These are phyloP conservation scores for Styela clava DNA, from an alignment of 23 tunicate species.

Conservation along the genomic window DNA sequence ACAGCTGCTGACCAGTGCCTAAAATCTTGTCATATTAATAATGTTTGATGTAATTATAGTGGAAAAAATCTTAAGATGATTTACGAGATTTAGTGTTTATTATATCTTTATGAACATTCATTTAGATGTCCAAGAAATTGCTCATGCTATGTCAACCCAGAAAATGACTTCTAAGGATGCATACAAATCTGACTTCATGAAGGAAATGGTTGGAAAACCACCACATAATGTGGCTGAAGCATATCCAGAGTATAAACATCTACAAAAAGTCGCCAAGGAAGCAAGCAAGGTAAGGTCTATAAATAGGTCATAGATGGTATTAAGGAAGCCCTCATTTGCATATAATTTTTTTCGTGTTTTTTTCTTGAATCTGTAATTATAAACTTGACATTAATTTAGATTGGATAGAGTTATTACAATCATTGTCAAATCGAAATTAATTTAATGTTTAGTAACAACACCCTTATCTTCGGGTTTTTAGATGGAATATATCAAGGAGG, in stretches of 20 bases:
- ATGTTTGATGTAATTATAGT: too few species aligned
- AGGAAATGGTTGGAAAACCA: conserved; percentile 30
- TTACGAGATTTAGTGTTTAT: too few species aligned
- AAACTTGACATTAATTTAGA: too few species aligned
- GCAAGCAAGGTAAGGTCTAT: conserved; percentile 36
- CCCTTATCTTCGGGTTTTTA: not conserved
- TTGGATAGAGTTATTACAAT: not conserved
- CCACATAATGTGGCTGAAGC: conserved; percentile 32
- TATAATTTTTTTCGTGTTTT: too few species aligned
- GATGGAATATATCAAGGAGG: conserved; percentile 30
- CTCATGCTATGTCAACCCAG: conserved; percentile 31
- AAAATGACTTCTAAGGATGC: conserved; percentile 18
- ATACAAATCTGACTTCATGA: conserved; percentile 29
- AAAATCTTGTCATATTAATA: too few species aligned
- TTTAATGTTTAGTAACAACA: not conserved
- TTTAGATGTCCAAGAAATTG: conserved; percentile 39
- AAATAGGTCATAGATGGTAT: not conserved
- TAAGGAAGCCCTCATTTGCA: too few species aligned
- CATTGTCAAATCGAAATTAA: not conserved
- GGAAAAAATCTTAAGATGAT: too few species aligned
- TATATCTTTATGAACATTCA: too few species aligned
- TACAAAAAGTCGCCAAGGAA: conserved; percentile 17
- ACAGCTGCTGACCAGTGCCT: too few species aligned
- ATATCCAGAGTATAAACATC: conserved; percentile 37
- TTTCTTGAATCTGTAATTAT: too few species aligned